phyloP scores from a whole-genome alignment of 2,113 vertebrate genomes.

The Gymnarchus niloticus region DNA sequence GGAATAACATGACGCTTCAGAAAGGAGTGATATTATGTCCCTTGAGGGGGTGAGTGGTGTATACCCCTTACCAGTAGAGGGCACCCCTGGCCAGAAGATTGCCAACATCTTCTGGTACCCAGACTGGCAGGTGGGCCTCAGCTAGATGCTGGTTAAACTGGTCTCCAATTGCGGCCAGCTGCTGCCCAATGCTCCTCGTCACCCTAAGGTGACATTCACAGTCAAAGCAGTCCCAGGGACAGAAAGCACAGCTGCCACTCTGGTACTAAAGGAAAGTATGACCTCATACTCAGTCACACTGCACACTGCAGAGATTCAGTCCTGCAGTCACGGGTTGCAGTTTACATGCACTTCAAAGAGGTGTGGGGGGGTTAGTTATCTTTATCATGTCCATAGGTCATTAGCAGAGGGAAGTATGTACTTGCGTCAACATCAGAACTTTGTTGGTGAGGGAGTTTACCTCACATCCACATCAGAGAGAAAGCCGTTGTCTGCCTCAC shows the following conservation, averaged over 20 bases:
- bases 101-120: slow-evolving; percentile 39
- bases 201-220: slow-evolving; percentile 49
- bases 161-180: slow-evolving; percentile 78
- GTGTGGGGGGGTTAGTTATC: background rate
- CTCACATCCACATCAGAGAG: slow-evolving; percentile 40
- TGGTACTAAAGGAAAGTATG: background rate
- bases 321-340: too few relatives aligned
- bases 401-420: background rate
- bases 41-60: background rate
- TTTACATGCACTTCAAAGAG: background rate
- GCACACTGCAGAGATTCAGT: background rate
- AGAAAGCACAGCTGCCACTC: background rate
- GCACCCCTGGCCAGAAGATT: slow-evolving; percentile 40
- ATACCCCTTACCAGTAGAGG: slow-evolving; percentile 42
- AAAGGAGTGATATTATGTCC: background rate
- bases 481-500: slow-evolving; percentile 40
- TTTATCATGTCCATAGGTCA: background rate
- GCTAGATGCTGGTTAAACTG: slow-evolving; percentile 59
- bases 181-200: slow-evolving; percentile 58
- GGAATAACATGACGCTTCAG: background rate
- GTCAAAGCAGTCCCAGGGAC: background rate
- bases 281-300: background rate
- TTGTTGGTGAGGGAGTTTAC: slow-evolving; percentile 22
- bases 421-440: background rate
- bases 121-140: slow-evolving; percentile 28